Percentiles rank a stretch among this genome's conserved stretches.
phyloP scores from a whole-genome alignment of 1,140 invertebrate species.

The Zaprionus inermis region DNA sequence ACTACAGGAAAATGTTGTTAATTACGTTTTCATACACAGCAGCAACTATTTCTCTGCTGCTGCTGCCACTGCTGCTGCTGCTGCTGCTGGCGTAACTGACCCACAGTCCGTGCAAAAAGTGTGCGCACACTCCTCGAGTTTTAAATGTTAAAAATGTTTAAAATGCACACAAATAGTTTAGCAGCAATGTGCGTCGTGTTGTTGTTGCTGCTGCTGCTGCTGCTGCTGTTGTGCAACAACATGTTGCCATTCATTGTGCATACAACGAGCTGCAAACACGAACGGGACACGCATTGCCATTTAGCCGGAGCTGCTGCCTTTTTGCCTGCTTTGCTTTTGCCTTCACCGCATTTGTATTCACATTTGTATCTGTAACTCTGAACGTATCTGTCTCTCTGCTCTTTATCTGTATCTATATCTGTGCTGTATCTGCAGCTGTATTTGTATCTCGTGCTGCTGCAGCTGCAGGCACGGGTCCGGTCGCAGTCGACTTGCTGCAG shows the following conservation, averaged over 20 bases:
- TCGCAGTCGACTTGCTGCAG: constrained; percentile 20
- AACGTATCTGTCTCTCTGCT: constrained; percentile 28
- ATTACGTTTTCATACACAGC: constrained; percentile 77
- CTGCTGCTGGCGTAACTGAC: constrained; percentile 33
- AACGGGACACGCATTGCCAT: constrained; percentile 68
- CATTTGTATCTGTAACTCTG: constrained; percentile 33
- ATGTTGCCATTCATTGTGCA: constrained; percentile 42
- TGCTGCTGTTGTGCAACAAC: constrained; percentile 24
- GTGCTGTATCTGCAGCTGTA: constrained; percentile 20
- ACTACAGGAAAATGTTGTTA: constrained; percentile 74
- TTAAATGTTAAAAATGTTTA: constrained; percentile 61
- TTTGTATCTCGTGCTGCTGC: constrained; percentile 17
- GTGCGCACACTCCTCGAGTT: constrained; percentile 48
- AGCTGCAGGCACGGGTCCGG: constrained; percentile 28
- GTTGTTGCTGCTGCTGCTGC: constrained; percentile 12
- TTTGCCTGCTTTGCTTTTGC: constrained; percentile 28
- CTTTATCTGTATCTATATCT: constrained; percentile 27
- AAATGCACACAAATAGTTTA: constrained; percentile 65
- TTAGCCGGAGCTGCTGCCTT: constrained; percentile 52
- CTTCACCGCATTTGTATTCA: constrained; percentile 34
- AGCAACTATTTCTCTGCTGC: constrained; percentile 21
- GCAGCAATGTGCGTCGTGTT: constrained; percentile 48
- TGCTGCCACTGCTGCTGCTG: constrained; percentile 8
- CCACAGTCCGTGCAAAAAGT: constrained; percentile 69
- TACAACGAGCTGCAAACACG: constrained; percentile 49